phyloP scores from a whole-genome alignment of 2,113 vertebrate species.

The Clinocottus analis region DNA sequence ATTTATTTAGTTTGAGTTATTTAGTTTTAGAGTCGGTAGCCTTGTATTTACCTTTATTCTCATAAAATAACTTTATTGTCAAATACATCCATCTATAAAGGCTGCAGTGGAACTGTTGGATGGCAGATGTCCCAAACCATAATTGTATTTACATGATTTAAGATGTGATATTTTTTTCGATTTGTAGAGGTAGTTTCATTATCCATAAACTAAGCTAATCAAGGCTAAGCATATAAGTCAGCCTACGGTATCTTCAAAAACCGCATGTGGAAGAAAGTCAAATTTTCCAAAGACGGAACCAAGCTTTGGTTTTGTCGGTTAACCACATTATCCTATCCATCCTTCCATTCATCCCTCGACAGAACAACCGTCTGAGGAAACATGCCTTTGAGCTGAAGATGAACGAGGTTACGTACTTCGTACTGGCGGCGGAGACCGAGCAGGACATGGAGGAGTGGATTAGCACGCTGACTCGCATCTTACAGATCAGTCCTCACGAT shows the following conservation, averaged over 20 bases:
- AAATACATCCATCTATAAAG: background rate
- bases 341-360: constrained; percentile 15
- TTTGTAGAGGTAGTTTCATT: background rate
- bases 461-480: constrained; percentile 92
- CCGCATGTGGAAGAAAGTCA: background rate
- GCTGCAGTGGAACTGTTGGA: background rate
- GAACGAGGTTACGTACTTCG: constrained; percentile 98
- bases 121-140: background rate
- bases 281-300: constrained; percentile 12
- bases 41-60: too few species aligned
- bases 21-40: too few species aligned
- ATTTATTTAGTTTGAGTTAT: too few species aligned
- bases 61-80: too few species aligned
- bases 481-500: constrained; percentile 96
- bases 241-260: background rate
- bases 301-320: constrained; percentile 3
- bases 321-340: background rate
- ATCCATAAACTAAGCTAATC: background rate
- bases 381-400: constrained; percentile 98
- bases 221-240: background rate
- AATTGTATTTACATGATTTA: background rate
- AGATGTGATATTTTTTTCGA: background rate
- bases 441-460: constrained; percentile 99
- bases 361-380: constrained; percentile 94
- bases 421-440: constrained; percentile 97